Conservation (phyloP, 1,140 invertebrate species). For the Halotydeus destructor region DNA sequence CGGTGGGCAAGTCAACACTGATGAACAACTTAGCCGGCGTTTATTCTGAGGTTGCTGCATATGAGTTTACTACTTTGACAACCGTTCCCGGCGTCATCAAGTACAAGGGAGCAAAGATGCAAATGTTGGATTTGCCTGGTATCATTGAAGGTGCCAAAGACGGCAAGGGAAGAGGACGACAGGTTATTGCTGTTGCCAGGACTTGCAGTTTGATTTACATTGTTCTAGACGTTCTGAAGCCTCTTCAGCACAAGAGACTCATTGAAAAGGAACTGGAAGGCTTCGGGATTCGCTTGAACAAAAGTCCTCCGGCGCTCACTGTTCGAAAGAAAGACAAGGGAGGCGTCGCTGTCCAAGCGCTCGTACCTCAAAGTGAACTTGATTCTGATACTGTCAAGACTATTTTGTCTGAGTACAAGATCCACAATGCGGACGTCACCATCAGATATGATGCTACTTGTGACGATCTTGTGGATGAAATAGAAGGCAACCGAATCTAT, state of each 20-base stretch:
- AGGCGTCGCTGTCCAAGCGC: constrained; percentile 68
- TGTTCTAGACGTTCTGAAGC: constrained; percentile 92
- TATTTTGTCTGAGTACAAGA: constrained; percentile 91
- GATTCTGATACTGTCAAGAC: constrained; percentile 87
- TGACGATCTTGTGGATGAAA: constrained; percentile 94
- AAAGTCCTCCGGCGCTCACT: constrained; percentile 86
- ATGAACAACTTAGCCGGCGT: constrained; percentile 92
- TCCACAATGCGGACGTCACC: constrained; percentile 94
- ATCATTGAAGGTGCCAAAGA: constrained; percentile 99
- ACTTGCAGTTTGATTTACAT: constrained; percentile 97
- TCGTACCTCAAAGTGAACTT: constrained; percentile 78
- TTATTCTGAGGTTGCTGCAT: constrained; percentile 97
- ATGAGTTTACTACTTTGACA: constrained; percentile 97
- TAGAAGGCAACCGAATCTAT: constrained; percentile 95
- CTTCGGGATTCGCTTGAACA: constrained; percentile 89
- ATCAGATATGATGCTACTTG: constrained; percentile 82
- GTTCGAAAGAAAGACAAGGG: constrained; percentile 96
- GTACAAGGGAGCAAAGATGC: constrained; percentile 97
- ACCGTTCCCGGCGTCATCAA: constrained; percentile 95
- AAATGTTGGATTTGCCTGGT: constrained; percentile 92
- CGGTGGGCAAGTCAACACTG: constrained; percentile 95
- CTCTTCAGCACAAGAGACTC: constrained; percentile 80
- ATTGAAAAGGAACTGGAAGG: constrained; percentile 97
- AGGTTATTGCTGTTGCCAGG: constrained; percentile 96
- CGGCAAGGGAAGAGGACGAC: constrained; percentile 88